Conservation (phyloP, 2,888 invertebrate species). For the Scrobipalpa costella region DNA sequence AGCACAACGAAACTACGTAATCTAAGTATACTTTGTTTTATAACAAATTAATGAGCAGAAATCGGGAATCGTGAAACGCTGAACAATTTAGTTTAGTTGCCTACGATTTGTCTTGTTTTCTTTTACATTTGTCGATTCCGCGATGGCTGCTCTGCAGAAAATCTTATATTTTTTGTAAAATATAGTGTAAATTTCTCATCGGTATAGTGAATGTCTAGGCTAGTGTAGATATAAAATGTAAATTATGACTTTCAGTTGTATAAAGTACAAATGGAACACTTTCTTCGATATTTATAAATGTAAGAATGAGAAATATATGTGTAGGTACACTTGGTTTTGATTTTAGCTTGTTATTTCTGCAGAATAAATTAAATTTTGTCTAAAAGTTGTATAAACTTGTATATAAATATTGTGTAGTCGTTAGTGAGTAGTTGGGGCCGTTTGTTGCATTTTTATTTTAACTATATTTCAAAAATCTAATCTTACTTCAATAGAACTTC, state of each 20-base stretch:
- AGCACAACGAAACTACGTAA: slow-evolving; percentile 41
- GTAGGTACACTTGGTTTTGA: slow-evolving; percentile 7
- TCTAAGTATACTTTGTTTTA: slow-evolving; percentile 34
- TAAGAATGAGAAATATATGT: slow-evolving; percentile 9
- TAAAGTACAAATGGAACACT: slow-evolving; percentile 38
- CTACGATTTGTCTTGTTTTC: slow-evolving; percentile 3
- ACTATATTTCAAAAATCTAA: slow-evolving; percentile 19
- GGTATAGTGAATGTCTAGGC: slow-evolving; percentile 15
- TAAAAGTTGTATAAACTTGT: slow-evolving; percentile 21
- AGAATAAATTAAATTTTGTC: slow-evolving; percentile 6
- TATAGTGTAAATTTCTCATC: slow-evolving; percentile 24
- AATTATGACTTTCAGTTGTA: slow-evolving; percentile 35
- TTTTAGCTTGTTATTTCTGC: slow-evolving; percentile 18
- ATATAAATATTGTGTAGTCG: slow-evolving; percentile 16
- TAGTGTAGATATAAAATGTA: slow-evolving; percentile 35
- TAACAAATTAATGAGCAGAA: no score
- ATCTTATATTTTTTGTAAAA: slow-evolving; percentile 24
- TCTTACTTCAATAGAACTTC: slow-evolving; percentile 11
- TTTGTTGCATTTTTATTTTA: slow-evolving; percentile 25
- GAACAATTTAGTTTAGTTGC: slow-evolving; percentile 22
- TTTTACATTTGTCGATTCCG: background rate
- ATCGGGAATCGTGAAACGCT: background rate
- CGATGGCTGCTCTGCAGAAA: slow-evolving; percentile 8
- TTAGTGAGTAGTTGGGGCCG: slow-evolving; percentile 29
- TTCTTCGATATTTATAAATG: slow-evolving; percentile 29